Evolutionary conservation across 2,113 vertebrate species (phyloP).

Genomic region (Procavia capensis): DNA sequence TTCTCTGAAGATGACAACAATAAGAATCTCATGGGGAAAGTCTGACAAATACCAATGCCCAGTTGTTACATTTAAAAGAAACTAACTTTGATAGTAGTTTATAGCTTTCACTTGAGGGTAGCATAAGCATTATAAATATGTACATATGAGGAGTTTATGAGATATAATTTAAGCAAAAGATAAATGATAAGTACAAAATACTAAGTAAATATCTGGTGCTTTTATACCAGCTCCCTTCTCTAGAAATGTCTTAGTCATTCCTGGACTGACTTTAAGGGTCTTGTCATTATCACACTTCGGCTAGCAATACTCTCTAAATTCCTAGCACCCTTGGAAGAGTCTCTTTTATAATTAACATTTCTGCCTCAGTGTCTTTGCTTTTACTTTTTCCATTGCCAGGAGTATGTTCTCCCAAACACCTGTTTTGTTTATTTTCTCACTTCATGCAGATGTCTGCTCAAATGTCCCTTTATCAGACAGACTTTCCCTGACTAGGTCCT

Average conservation of each 20-base stretch:
- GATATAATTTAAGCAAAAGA: slow-evolving; percentile 19
- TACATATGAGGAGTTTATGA: neutral
- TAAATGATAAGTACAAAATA: neutral
- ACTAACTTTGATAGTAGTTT: neutral
- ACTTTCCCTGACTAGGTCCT: neutral
- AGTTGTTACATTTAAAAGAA: neutral
- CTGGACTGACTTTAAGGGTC: neutral
- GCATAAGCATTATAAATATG: neutral
- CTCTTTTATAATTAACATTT: neutral
- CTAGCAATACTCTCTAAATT: neutral
- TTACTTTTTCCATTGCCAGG: neutral
- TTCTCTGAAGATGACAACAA: neutral
- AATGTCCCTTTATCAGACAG: neutral
- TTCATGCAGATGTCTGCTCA: neutral
- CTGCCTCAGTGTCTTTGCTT: neutral
- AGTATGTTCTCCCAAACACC: neutral
- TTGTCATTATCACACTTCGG: neutral
- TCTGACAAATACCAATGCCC: neutral
- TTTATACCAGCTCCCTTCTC: neutral
- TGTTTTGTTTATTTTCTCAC: neutral
- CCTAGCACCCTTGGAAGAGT: neutral
- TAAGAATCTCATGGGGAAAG: neutral
- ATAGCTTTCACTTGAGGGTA: neutral
- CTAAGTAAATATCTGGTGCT: neutral
- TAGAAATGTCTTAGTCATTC: neutral